phyloP scores from a whole-genome alignment of 2,797 vertebrate genomes.

The Acrossocheilus fasciatus region DNA sequence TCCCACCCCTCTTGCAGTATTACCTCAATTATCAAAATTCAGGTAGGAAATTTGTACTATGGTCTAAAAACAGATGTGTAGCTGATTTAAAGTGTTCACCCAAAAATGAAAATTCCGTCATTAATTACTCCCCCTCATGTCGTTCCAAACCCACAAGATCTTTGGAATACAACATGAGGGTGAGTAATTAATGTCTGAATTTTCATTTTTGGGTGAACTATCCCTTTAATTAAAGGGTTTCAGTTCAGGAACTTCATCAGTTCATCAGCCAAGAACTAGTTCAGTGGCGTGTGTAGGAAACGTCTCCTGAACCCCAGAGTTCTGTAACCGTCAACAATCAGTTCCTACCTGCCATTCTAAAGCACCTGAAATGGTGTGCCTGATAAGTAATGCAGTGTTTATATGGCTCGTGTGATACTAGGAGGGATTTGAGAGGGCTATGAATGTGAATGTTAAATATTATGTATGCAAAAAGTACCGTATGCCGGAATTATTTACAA shows the following conservation, averaged over 20 bases:
- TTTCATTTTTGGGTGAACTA: not conserved
- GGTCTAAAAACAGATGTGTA: not conserved
- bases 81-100: not conserved
- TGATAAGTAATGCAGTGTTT: not conserved
- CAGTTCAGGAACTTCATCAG: not conserved
- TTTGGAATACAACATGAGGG: not conserved
- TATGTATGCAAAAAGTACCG: not conserved
- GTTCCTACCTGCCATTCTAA: slow-evolving; percentile 39
- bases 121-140: not conserved
- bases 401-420: not conserved
- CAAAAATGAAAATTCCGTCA: not conserved
- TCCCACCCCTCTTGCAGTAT: not conserved
- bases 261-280: slow-evolving; percentile 2
- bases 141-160: not conserved
- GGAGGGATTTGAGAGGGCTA: not conserved
- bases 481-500: not conserved
- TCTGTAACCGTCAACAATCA: slow-evolving; percentile 60
- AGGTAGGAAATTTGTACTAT: not conserved
- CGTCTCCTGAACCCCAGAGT: slow-evolving; percentile 56
- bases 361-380: not conserved
- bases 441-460: not conserved
- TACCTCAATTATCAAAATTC: slow-evolving; percentile 12
- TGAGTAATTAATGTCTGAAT: not conserved
- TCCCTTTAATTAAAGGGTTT: not conserved
- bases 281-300: not conserved